These are phyloP conservation scores for Mizuhopecten yessoensis DNA, from an alignment of 1,140 invertebrate genomes.

Conservation along the genomic window DNA sequence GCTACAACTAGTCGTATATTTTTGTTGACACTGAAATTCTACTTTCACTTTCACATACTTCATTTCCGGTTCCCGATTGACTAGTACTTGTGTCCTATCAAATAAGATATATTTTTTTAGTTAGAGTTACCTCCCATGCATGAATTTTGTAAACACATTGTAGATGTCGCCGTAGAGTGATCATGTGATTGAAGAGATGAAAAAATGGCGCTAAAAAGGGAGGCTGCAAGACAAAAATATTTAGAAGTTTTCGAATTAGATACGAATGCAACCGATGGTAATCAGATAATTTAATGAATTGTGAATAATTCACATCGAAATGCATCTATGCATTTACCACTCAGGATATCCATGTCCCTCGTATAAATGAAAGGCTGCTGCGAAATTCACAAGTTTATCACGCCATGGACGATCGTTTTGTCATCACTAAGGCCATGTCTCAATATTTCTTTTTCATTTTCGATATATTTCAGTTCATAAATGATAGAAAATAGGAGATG, in stretches of 20 bases:
- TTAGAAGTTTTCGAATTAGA: slow-evolving; percentile 17
- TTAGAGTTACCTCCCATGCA: neutral
- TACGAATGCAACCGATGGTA: slow-evolving; percentile 19
- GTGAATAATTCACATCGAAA: neutral
- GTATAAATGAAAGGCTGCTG: neutral
- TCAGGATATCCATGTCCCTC: neutral
- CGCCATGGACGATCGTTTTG: no score
- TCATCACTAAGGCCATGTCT: no score
- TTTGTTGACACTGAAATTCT: no score
- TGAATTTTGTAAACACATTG: neutral
- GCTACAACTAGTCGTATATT: no score
- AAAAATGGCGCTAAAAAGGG: slow-evolving; percentile 38
- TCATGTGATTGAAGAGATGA: neutral
- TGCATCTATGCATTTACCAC: neutral
- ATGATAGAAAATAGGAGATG: no score
- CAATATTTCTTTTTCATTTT: no score
- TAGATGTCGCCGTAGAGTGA: neutral
- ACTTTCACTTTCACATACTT: no score
- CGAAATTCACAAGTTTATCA: neutral
- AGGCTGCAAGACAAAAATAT: slow-evolving; percentile 31
- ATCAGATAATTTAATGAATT: neutral
- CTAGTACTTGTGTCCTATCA: no score
- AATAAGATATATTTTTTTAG: no score
- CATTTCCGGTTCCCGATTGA: no score
- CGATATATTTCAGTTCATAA: no score